Conservation (phyloP, 2,113 vertebrate species). For the Phalacrocorax aristotelis region DNA sequence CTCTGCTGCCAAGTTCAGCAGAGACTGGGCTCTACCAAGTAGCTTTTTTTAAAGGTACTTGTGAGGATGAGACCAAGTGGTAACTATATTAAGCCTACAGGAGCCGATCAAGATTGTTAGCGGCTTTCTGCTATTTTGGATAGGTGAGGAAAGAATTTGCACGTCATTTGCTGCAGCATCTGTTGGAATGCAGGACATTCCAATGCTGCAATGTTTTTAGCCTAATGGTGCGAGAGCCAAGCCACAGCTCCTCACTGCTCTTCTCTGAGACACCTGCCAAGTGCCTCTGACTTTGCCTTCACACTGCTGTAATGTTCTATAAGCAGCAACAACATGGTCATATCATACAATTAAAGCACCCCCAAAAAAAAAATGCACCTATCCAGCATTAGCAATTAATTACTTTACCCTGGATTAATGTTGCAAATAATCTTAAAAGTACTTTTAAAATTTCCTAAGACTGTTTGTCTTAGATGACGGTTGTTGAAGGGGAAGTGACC, state of each 20-base stretch:
- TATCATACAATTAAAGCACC: not conserved
- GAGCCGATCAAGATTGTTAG: not conserved
- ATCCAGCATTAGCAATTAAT: not conserved
- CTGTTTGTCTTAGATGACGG: not conserved
- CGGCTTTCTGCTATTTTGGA: not conserved
- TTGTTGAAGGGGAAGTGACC: not conserved
- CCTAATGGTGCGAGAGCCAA: not conserved
- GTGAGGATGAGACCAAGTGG: not conserved
- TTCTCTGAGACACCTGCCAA: not conserved
- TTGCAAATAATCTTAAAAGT: not conserved
- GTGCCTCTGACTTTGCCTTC: not conserved
- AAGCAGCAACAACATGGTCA: not conserved
- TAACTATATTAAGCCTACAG: not conserved
- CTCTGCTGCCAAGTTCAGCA: not conserved
- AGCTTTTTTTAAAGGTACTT: not conserved
- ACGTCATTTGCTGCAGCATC: not conserved
- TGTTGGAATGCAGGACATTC: not conserved
- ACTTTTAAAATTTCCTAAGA: not conserved
- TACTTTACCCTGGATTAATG: not conserved
- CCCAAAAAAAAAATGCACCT: not conserved
- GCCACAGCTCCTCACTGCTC: not conserved
- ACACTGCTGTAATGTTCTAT: not conserved
- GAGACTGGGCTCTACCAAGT: not conserved
- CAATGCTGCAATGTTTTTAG: not conserved
- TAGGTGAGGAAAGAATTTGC: not conserved